These are phyloP conservation scores for Cenopis cana DNA, from an alignment of 2,888 invertebrate genomes.

Conservation along the genomic window DNA sequence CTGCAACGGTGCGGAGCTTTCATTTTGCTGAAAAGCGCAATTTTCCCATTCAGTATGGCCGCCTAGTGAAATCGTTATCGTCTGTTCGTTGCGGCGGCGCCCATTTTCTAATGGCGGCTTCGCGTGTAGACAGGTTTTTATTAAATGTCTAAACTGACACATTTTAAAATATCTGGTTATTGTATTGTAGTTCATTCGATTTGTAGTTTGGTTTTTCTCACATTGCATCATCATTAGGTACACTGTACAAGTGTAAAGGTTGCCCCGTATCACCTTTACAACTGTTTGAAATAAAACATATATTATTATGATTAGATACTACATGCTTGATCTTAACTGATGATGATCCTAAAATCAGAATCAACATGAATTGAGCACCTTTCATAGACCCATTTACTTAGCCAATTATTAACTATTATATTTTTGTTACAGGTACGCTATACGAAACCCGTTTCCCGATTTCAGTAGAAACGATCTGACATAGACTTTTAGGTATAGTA, in stretches of 20 bases:
- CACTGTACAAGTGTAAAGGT: no score
- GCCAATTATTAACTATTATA: background rate
- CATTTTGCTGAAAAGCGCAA: conserved; percentile 82
- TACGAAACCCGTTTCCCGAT: background rate
- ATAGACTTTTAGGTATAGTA: background rate
- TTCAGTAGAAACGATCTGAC: background rate
- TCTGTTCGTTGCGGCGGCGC: conserved; percentile 71
- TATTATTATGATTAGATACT: no score
- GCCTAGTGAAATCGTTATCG: conserved; percentile 81
- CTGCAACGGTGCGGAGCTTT: conserved; percentile 71
- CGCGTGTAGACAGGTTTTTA: conserved; percentile 79
- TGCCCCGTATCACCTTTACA: no score
- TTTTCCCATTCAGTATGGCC: conserved; percentile 79
- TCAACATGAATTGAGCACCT: background rate
- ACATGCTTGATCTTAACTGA: background rate
- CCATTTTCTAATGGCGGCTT: conserved; percentile 81
- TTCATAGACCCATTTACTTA: background rate
- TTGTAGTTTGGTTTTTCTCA: background rate
- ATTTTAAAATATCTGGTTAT: conserved; percentile 23
- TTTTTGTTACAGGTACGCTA: conserved; percentile 39
- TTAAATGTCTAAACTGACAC: conserved; percentile 55
- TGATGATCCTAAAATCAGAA: background rate
- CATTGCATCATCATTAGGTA: no score
- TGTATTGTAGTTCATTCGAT: conserved; percentile 17
- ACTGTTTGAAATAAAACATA: no score